phyloP scores from a whole-genome alignment of 1,140 invertebrate genomes.

The Panagrolaimus sp. region DNA sequence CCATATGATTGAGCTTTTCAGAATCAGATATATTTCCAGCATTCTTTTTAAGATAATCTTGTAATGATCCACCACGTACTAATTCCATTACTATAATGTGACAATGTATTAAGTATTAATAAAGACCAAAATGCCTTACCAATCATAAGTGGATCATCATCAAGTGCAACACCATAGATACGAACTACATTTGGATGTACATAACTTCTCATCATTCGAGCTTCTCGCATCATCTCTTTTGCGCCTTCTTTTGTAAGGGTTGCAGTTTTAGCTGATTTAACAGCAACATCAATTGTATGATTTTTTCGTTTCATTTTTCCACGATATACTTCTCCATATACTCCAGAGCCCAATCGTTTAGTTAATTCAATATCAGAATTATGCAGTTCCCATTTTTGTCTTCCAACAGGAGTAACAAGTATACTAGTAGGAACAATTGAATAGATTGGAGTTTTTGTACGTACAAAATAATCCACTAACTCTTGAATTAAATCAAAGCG shows the following conservation, averaged over 20 bases:
- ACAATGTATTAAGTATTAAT: neutral
- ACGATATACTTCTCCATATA: neutral
- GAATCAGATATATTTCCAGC: neutral
- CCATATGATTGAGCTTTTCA: constrained; percentile 24
- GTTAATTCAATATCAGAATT: constrained; percentile 4
- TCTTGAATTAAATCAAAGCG: constrained; percentile 2
- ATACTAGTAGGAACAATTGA: neutral
- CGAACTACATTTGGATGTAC: constrained; percentile 31
- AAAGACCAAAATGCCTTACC: constrained; percentile 22
- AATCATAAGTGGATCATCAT: constrained; percentile 32
- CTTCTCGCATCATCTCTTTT: constrained; percentile 35
- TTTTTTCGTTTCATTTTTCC: neutral
- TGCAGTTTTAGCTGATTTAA: neutral
- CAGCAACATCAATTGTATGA: neutral
- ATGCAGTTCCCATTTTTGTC: neutral
- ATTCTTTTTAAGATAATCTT: constrained; percentile 12
- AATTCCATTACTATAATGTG: constrained; percentile 16
- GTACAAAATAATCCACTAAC: neutral
- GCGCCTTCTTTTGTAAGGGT: constrained; percentile 17
- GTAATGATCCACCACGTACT: constrained; percentile 18
- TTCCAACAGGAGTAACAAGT: neutral
- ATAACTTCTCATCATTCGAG: constrained; percentile 31
- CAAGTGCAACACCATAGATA: constrained; percentile 35
- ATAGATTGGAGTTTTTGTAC: neutral
- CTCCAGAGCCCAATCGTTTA: neutral